Percentiles rank a stretch among this genome's conserved stretches.
These are phyloP conservation scores for Ditylenchus weischeri DNA, from an alignment of 2,888 invertebrate genomes.

Conservation along the genomic window DNA sequence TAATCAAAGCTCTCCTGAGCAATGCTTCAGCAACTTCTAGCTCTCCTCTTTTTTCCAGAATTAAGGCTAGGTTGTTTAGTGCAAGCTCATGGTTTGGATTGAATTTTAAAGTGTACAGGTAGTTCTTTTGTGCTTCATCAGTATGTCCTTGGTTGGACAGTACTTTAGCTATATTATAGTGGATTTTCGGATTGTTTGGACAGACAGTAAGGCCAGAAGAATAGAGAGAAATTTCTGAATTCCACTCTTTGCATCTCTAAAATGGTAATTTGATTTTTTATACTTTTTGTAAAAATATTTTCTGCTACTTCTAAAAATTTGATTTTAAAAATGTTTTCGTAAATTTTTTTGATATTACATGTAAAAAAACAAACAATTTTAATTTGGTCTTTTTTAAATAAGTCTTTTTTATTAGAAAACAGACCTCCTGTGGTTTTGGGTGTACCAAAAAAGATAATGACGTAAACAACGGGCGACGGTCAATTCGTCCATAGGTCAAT, in stretches of 20 bases:
- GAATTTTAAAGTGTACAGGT: slow-evolving; percentile 66
- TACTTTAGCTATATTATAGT: slow-evolving; percentile 86
- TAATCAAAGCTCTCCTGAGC: slow-evolving; percentile 20
- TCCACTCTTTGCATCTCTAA: slow-evolving; percentile 42
- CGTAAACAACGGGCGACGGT: no score
- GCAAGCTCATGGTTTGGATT: slow-evolving; percentile 83
- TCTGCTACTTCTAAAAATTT: no score
- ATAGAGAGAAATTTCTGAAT: slow-evolving; percentile 66
- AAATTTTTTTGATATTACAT: no score
- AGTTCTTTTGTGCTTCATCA: slow-evolving; percentile 73
- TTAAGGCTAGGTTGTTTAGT: slow-evolving; percentile 86
- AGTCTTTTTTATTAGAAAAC: no score
- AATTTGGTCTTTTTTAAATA: no score
- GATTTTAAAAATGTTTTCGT: no score
- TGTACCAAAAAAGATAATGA: no score
- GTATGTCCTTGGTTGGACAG: slow-evolving; percentile 73
- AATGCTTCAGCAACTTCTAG: slow-evolving; percentile 60
- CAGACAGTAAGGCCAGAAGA: slow-evolving; percentile 79
- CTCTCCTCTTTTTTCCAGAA: slow-evolving; percentile 72
- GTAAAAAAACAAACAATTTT: no score
- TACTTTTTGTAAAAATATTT: no score
- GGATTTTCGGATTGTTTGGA: slow-evolving; percentile 83
- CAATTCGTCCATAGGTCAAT: no score
- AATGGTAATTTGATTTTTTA: no score
- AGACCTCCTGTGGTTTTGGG: no score